Evolutionary conservation across 2,888 invertebrate genomes (phyloP).

Genomic region (Leptogaster cylindrica): DNA sequence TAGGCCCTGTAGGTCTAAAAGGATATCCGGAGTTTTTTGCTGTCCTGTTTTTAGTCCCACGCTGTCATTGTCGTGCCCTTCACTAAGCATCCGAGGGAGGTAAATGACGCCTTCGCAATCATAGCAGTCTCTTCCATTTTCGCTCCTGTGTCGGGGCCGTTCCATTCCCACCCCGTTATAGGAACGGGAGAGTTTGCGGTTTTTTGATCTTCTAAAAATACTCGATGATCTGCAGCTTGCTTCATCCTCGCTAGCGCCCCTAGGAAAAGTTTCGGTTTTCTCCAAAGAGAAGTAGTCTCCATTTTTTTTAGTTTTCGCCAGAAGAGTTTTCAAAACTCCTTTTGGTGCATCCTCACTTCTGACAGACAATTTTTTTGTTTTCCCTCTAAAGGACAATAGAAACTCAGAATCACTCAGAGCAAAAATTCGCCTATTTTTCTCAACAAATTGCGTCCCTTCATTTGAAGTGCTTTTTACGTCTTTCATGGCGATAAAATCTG

Average conservation of each 20-base stretch:
- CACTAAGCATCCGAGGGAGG: conserved; percentile 52
- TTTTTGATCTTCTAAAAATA: conserved; percentile 57
- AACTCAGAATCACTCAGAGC: conserved; percentile 62
- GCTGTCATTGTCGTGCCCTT: conserved; percentile 49
- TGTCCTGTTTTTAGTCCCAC: conserved; percentile 46
- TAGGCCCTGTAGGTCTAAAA: conserved; percentile 57
- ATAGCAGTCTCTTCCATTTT: conserved; percentile 33
- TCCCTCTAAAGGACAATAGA: conserved; percentile 54
- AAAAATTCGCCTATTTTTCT: conserved; percentile 49
- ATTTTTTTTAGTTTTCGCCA: conserved; percentile 59
- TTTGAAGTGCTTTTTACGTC: conserved; percentile 39
- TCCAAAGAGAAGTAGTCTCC: conserved; percentile 60
- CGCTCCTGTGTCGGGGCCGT: conserved; percentile 50
- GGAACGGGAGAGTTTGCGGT: conserved; percentile 60
- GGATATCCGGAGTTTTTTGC: conserved; percentile 56
- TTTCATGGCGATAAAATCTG: conserved; percentile 59
- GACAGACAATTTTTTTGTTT: conserved; percentile 47
- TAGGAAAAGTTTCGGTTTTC: conserved; percentile 49
- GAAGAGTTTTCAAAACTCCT: conserved; percentile 57
- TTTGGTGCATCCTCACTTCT: conserved; percentile 53
- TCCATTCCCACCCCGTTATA: conserved; percentile 55
- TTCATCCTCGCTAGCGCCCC: conserved; percentile 25
- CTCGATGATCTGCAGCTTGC: conserved; percentile 44
- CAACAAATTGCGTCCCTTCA: conserved; percentile 22
- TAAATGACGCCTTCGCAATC: conserved; percentile 49